phyloP scores from a whole-genome alignment of 2,888 invertebrate species.

The Athripsodes cinereus region DNA sequence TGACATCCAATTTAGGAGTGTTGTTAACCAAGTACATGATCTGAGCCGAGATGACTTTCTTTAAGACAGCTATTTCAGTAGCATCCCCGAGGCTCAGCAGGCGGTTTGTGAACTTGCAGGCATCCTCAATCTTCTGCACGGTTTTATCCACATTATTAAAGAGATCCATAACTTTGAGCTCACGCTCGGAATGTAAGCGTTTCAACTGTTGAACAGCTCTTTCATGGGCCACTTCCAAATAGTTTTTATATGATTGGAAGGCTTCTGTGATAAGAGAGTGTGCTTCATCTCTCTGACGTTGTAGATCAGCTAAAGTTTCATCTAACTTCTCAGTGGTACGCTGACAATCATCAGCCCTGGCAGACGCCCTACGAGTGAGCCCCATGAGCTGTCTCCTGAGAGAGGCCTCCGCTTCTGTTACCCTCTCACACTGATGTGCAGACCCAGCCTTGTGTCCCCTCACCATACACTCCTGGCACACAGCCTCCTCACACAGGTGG shows the following conservation, averaged over 20 bases:
- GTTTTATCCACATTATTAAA: constrained; percentile 79
- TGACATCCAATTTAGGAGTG: constrained; percentile 74
- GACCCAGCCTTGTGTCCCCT: constrained; percentile 71
- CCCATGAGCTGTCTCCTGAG: constrained; percentile 72
- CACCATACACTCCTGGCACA: constrained; percentile 82
- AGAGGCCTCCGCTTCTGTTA: constrained; percentile 71
- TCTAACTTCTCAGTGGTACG: constrained; percentile 70
- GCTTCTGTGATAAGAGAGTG: constrained; percentile 76
- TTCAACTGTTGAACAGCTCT: constrained; percentile 67
- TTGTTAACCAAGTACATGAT: constrained; percentile 72
- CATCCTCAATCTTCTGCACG: constrained; percentile 78
- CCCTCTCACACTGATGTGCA: constrained; percentile 76
- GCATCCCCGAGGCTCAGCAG: constrained; percentile 80
- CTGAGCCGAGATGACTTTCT: constrained; percentile 71
- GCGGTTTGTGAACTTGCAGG: constrained; percentile 76
- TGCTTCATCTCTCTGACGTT: constrained; percentile 81
- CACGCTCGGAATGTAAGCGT: constrained; percentile 74
- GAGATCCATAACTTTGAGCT: constrained; percentile 85
- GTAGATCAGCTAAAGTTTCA: constrained; percentile 76
- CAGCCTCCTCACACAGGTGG: constrained; percentile 77
- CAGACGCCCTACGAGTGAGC: constrained; percentile 68
- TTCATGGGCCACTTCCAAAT: constrained; percentile 76
- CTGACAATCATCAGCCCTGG: constrained; percentile 69
- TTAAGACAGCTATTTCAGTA: constrained; percentile 76
- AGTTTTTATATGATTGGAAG: constrained; percentile 71